Base-by-base conservation (phyloP, 2,113 vertebrate species). In the Peromyscus leucopus region DNA sequence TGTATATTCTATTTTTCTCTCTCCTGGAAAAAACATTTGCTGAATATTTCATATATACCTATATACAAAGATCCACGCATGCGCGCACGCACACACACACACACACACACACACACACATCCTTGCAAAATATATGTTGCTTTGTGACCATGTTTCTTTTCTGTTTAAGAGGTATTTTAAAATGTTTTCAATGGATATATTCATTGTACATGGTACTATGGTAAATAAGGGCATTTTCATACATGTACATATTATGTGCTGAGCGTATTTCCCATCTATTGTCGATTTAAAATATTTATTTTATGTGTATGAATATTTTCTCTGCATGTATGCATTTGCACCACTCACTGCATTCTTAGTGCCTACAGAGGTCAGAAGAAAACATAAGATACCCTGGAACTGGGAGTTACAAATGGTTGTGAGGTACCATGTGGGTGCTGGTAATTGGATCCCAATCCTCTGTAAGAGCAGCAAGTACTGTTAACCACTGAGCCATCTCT, bases 1-100 rank as follows among this genome's bases (percentile, higher is more conserved):
- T 76, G 0, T 74, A 31, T 75, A 33, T 78, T 90, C 39, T 26
- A 39, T 82, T 94, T 97, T 78, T 84, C 13, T 89, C 15, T 90
- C 4, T 75, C 48, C 48, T 88, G 39, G 61, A 57, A 24, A 93
- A 57, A 17, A 19, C 24, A 55, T 22, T 86, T 67, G 10, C 42
- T 86, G 39, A 63, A 63, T 42, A 84, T 63, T 63, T 42, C 7
- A 36, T n/a, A 31, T 65, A 55, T 75, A 9, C 69, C 12, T 63
- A n/a, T 63, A 33, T 42, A 16, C 33, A 9, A 1, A 72, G 69
- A n/a, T n/a, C n/a, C n/a, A n/a, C n/a, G n/a, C n/a, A n/a, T n/a
- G n/a, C n/a, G n/a, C n/a, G n/a, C n/a, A n/a, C n/a, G n/a, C n/a
- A 57, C 16, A 57, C 57, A 57, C 57, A 57, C 57, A 57, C 15